A percentile compares a stretch with the other conserved stretches of the same genome.
These are phyloP conservation scores for Orius laevigatus DNA, from an alignment of 1,140 invertebrate genomes.

Conservation along the genomic window DNA sequence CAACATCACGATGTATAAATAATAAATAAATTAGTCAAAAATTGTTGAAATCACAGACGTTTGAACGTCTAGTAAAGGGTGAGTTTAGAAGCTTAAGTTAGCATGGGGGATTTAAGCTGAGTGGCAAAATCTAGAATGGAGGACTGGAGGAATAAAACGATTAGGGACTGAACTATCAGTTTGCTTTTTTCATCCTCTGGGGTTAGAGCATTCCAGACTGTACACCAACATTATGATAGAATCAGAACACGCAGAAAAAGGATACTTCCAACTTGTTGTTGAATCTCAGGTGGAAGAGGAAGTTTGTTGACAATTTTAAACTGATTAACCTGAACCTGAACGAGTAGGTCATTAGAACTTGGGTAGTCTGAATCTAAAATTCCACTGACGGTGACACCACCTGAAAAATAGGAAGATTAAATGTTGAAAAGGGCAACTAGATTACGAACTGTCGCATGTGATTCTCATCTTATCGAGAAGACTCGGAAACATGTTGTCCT, in stretches of 20 bases:
- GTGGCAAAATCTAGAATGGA: too few relatives aligned
- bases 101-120: too few relatives aligned
- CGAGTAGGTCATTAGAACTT: slow-evolving; percentile 44
- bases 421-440: background rate
- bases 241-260: slow-evolving; percentile 27
- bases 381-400: slow-evolving; percentile 64
- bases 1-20: too few relatives aligned
- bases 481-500: slow-evolving; percentile 52
- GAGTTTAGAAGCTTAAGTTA: too few relatives aligned
- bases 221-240: too few relatives aligned
- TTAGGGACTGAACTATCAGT: too few relatives aligned
- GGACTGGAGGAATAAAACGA: too few relatives aligned
- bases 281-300: slow-evolving; percentile 75
- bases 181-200: too few relatives aligned
- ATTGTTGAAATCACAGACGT: too few relatives aligned
- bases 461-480: slow-evolving; percentile 38
- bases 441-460: slow-evolving; percentile 27
- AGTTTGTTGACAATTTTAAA: slow-evolving; percentile 66
- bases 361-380: slow-evolving; percentile 83
- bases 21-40: too few relatives aligned
- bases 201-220: too few relatives aligned
- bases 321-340: slow-evolving; percentile 54
- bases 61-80: too few relatives aligned
- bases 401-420: slow-evolving; percentile 24
- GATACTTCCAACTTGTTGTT: slow-evolving; percentile 88